Evolutionary conservation across 2,797 vertebrate species (phyloP), one percentile per base, ranked within the genome.

Genomic region (Ciconia nigra): DNA sequence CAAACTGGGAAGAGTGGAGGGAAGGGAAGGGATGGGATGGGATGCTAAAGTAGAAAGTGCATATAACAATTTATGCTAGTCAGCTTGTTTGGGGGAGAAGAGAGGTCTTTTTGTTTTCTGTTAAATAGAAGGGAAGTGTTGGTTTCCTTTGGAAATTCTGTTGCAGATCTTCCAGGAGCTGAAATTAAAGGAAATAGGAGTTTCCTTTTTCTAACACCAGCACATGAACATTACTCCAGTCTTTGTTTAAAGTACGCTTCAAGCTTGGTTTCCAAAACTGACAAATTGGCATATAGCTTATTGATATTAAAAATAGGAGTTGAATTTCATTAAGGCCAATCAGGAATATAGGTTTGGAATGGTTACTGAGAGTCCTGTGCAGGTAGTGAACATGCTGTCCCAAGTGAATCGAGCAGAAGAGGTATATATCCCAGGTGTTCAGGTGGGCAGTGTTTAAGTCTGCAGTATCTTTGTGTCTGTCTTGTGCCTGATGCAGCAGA

Each of bases 131-230:
- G 26, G 86, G 39, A 96, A 94, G 29, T 7, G 5, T 76, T 93
- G 33, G 8, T 82, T 95, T 95, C 84, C 74, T 94, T 89, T 83
- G 71, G 67, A 95, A 94, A 73, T 70, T 88, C 58, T 89, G 67
- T 83, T 85, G 37, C 67, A n/a, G 7, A n/a, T 66, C 22, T 90
- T 85, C 28, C 11, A 87, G 61, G 37, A 92, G 67, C 47, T 78
- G 35, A 80, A 91, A 63, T 92, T 7, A 62, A 89, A 92, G 82
- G 74, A 94, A 91, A 21, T 54, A 28, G 31, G 41, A 21, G 15
- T 87, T 95, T 88, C 52, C 49, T 52, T 78, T 87, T 85, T 85
- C 33, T 66, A 67, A 54, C 18, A 47, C 31, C 29, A 92, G 33
- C 11, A 13, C 19, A 24, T 18, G 12, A 78, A 65, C 7, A 8